Conservation (phyloP, 2,113 vertebrate genomes). For the Rhinopomastus cyanomelas region DNA sequence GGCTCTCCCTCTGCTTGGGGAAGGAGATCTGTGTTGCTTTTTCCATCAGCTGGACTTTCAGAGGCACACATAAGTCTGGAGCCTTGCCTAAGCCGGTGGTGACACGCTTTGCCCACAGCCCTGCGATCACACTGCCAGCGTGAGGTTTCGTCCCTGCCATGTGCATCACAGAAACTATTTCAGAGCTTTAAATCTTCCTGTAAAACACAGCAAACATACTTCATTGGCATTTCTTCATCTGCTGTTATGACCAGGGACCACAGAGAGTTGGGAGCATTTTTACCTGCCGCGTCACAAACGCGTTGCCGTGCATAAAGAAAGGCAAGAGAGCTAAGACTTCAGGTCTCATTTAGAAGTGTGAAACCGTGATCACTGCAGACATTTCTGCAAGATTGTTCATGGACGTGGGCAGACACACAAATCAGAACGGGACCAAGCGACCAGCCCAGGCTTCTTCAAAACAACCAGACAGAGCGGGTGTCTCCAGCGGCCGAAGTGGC, state of each 20-base stretch:
- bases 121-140: background rate
- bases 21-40: background rate
- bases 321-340: background rate
- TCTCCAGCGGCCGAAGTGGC: background rate
- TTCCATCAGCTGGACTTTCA: background rate
- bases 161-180: background rate
- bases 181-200: background rate
- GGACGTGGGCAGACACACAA: background rate
- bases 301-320: background rate
- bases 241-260: background rate
- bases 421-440: background rate
- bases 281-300: too few relatives aligned
- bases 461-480: background rate
- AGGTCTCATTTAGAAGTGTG: background rate
- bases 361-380: background rate
- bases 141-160: background rate
- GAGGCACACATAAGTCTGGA: background rate
- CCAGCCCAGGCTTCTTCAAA: background rate
- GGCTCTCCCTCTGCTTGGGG: background rate
- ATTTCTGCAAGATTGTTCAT: background rate
- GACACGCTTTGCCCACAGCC: background rate
- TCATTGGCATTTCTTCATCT: background rate
- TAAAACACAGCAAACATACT: background rate
- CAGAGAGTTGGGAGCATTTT: background rate
- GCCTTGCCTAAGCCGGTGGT: background rate